Percentiles rank a stretch among this genome's conserved stretches.
phyloP scores from a whole-genome alignment of 2,888 invertebrate species.

The Watsonalla binaria region DNA sequence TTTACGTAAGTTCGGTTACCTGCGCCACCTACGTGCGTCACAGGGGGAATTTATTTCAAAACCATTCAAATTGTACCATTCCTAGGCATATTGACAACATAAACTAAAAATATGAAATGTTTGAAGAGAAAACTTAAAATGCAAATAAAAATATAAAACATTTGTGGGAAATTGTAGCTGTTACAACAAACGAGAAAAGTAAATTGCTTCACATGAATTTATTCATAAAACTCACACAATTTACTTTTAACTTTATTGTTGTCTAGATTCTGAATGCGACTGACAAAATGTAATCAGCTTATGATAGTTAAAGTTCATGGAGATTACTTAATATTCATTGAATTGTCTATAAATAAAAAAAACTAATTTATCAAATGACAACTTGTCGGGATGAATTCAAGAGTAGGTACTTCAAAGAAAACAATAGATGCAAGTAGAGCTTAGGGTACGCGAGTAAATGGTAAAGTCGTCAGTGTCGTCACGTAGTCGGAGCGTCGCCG shows the following conservation, averaged over 20 bases:
- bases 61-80: constrained; percentile 50
- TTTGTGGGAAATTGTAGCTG: background rate
- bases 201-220: background rate
- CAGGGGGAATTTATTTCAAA: constrained; percentile 60
- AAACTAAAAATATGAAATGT: background rate
- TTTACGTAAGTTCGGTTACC: constrained; percentile 61
- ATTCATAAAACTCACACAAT: constrained; percentile 3
- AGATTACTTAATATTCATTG: no score
- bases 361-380: background rate
- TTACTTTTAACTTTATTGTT: background rate
- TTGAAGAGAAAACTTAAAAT: background rate
- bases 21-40: constrained; percentile 42
- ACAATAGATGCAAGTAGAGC: constrained; percentile 8
- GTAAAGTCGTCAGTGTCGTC: constrained; percentile 28
- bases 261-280: background rate
- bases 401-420: constrained; percentile 4
- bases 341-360: no score
- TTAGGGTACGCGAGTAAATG: constrained; percentile 10
- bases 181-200: background rate
- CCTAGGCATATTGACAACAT: constrained; percentile 2
- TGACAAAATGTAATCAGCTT: background rate
- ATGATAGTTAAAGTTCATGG: no score
- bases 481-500: constrained; percentile 56
- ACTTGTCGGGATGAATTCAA: background rate
- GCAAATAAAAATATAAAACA: background rate